phyloP scores from a whole-genome alignment of 2,888 invertebrate species.

The Drosophila planitibia region DNA sequence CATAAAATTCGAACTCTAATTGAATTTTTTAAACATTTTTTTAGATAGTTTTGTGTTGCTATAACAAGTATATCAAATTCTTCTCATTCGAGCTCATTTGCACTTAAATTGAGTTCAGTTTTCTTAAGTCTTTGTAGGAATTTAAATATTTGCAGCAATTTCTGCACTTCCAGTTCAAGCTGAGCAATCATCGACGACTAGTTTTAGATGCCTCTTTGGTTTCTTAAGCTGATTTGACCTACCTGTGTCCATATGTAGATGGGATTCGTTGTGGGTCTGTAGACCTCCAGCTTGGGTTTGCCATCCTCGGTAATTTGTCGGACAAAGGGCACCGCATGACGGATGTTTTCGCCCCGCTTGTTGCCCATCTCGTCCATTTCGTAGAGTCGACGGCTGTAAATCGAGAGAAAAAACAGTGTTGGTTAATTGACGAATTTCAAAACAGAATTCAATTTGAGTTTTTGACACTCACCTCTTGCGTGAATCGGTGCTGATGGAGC shows the following conservation, averaged over 20 bases:
- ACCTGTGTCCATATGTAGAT: constrained; percentile 86
- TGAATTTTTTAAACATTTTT: too few species aligned
- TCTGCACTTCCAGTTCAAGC: neutral
- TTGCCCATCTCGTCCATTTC: constrained; percentile 88
- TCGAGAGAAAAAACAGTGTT: constrained; percentile 19
- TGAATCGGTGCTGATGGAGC: constrained; percentile 88
- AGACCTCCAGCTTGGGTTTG: constrained; percentile 87
- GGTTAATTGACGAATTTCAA: neutral
- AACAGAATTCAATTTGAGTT: constrained; percentile 2
- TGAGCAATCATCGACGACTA: neutral
- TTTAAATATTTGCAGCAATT: neutral
- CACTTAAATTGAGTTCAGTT: neutral
- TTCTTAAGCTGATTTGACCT: constrained; percentile 49
- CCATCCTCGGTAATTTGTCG: constrained; percentile 88
- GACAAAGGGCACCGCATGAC: constrained; percentile 88
- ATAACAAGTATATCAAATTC: neutral
- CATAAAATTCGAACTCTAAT: neutral
- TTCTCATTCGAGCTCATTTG: neutral
- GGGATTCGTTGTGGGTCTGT: constrained; percentile 87
- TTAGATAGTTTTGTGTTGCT: neutral
- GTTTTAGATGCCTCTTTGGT: neutral
- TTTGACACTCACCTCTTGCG: constrained; percentile 86
- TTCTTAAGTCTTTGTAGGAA: neutral
- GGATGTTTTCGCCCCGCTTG: constrained; percentile 88
- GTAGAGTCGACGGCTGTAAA: constrained; percentile 84